phyloP scores from a whole-genome alignment of 2,113 vertebrate genomes.

The Tenebrosternarchus preto region DNA sequence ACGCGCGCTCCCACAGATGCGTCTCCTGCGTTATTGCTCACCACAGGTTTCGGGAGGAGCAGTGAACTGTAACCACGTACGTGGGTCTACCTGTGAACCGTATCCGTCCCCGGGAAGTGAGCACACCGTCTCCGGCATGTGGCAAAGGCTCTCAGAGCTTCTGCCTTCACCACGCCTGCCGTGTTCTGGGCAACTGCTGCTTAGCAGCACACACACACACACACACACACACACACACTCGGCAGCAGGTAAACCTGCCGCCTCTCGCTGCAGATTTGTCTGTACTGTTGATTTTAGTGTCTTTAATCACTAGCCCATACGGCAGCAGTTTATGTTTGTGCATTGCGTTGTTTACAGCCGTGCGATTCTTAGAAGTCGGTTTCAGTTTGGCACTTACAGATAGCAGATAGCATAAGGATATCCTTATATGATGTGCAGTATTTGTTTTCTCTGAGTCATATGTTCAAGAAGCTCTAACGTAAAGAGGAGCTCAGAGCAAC shows the following conservation, averaged over 20 bases:
- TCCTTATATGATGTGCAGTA: neutral
- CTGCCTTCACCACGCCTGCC: too few relatives aligned
- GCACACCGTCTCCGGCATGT: too few relatives aligned
- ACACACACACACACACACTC: neutral
- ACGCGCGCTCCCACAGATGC: neutral
- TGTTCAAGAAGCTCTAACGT: neutral
- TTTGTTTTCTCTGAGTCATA: neutral
- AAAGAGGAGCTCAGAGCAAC: neutral
- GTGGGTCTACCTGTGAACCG: too few relatives aligned
- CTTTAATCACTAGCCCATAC: neutral
- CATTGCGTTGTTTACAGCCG: neutral
- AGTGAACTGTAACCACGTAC: too few relatives aligned
- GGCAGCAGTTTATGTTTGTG: neutral
- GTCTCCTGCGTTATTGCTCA: too few relatives aligned
- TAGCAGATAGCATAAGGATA: neutral
- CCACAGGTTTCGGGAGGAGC: too few relatives aligned
- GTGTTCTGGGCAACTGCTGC: too few relatives aligned
- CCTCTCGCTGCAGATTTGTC: neutral
- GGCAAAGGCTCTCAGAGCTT: too few relatives aligned
- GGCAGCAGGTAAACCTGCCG: constrained; percentile 10
- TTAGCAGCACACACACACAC: too few relatives aligned
- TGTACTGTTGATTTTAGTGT: neutral
- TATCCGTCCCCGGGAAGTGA: too few relatives aligned
- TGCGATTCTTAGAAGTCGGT: neutral
- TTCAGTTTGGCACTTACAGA: neutral